phyloP scores from a whole-genome alignment of 2,888 invertebrate genomes.

The Xestia c-nigrum region DNA sequence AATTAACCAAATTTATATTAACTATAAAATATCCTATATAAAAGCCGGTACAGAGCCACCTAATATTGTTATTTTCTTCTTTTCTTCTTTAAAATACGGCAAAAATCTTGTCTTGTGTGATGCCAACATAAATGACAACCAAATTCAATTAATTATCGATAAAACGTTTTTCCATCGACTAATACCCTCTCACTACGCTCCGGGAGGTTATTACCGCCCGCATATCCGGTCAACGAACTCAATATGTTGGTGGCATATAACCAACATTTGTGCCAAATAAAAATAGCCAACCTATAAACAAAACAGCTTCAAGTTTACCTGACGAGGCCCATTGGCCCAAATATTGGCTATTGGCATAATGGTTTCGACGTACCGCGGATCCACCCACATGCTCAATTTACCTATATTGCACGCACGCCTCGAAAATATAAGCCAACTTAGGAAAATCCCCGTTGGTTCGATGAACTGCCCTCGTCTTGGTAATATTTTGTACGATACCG shows the following conservation, averaged over 20 bases:
- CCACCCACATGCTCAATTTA: conserved; percentile 45
- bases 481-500: conserved; percentile 7
- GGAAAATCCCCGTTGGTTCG: conserved; percentile 39
- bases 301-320: conserved; percentile 10
- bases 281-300: conserved; percentile 16
- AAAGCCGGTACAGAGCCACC: neutral
- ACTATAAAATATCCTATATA: neutral
- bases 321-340: conserved; percentile 42
- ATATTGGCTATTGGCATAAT: conserved; percentile 48
- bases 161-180: conserved; percentile 65
- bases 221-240: conserved; percentile 75
- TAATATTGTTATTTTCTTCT: conserved; percentile 3
- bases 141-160: conserved; percentile 62
- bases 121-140: neutral
- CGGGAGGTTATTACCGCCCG: conserved; percentile 75
- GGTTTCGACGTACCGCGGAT: conserved; percentile 13
- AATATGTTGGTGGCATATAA: conserved; percentile 39
- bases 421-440: conserved; percentile 36
- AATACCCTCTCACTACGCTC: conserved; percentile 67
- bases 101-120: conserved; percentile 6
- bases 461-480: conserved; percentile 30
- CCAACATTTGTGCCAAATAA: conserved; percentile 49
- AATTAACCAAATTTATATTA: neutral
- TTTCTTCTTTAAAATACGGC: neutral
- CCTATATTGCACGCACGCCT: conserved; percentile 34